These are phyloP conservation scores for Chrysaora quinquecirrha DNA, from an alignment of 30 jellyfish, hydroid and myxozoan species.

Conservation along the genomic window DNA sequence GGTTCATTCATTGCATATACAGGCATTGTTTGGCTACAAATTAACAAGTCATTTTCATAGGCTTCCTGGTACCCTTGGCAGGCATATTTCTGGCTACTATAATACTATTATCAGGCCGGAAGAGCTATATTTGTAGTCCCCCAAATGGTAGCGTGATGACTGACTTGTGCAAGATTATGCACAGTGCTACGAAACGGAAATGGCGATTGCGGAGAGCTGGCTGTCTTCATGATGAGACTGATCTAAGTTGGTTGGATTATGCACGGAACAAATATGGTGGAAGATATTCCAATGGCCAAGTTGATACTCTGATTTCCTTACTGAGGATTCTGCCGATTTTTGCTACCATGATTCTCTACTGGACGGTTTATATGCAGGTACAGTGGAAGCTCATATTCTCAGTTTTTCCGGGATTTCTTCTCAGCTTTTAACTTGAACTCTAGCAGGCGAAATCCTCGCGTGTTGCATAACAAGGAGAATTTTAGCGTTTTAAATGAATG, in stretches of 20 bases:
- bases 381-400: neutral
- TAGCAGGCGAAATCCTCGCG: too few relatives aligned
- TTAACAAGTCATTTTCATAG: slow-evolving; percentile 67
- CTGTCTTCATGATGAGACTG: slow-evolving; percentile 4
- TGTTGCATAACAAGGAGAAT: too few relatives aligned
- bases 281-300: slow-evolving; percentile 79
- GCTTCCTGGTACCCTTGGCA: slow-evolving; percentile 66
- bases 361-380: slow-evolving; percentile 91
- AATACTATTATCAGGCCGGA: slow-evolving; percentile 59
- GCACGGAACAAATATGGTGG: slow-evolving; percentile 87
- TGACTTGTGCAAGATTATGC: slow-evolving; percentile 62
- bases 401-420: neutral
- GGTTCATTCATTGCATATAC: slow-evolving; percentile 88
- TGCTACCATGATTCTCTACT: slow-evolving; percentile 58
- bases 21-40: slow-evolving; percentile 77
- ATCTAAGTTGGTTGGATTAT: slow-evolving; percentile 73
- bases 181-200: slow-evolving; percentile 52
- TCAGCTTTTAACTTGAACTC: too few relatives aligned
- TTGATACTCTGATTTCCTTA: slow-evolving; percentile 74
- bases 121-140: slow-evolving; percentile 60
- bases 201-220: slow-evolving; percentile 29
- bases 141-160: slow-evolving; percentile 83
- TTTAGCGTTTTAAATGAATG: too few relatives aligned
- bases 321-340: slow-evolving; percentile 66
- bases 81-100: slow-evolving; percentile 62